A percentile compares a stretch with the other conserved stretches of the same genome.
Conservation (phyloP, 2,113 vertebrate genomes). For the Halcyon senegalensis region DNA sequence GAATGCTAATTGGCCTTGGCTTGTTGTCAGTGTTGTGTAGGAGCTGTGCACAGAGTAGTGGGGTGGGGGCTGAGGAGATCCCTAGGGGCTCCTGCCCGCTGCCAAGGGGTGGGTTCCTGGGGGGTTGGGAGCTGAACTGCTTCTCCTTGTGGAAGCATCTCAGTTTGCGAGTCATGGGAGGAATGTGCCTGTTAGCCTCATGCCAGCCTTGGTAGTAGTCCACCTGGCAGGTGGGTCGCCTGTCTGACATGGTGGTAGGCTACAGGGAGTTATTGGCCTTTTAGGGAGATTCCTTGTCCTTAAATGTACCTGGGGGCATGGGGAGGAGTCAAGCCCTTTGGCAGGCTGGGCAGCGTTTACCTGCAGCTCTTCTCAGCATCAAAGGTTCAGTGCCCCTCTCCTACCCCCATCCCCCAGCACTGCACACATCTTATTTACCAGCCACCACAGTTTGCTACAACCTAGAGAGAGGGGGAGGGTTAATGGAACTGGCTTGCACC, state of each 20-base stretch:
- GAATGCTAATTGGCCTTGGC: slow-evolving; percentile 44
- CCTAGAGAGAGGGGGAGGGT: neutral
- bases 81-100: neutral
- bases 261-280: neutral
- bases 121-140: neutral
- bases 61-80: neutral
- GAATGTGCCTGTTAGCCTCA: neutral
- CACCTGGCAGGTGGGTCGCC: neutral
- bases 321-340: neutral
- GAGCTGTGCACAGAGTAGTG: neutral
- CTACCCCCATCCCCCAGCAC: neutral
- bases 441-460: accelerated
- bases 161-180: neutral
- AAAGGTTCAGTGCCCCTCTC: neutral
- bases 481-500: neutral
- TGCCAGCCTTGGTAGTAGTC: neutral
- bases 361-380: neutral
- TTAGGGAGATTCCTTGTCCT: neutral
- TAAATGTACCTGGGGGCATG: neutral
- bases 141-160: neutral
- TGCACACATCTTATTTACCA: neutral
- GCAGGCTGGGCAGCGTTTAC: neutral
- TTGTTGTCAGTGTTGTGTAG: neutral
- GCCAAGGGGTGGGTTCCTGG: accelerated
- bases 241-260: neutral